Evolutionary conservation across 2,888 invertebrate genomes (phyloP), one percentile per base, ranked within the genome.

Genomic region (Drosophila neotestacea): DNA sequence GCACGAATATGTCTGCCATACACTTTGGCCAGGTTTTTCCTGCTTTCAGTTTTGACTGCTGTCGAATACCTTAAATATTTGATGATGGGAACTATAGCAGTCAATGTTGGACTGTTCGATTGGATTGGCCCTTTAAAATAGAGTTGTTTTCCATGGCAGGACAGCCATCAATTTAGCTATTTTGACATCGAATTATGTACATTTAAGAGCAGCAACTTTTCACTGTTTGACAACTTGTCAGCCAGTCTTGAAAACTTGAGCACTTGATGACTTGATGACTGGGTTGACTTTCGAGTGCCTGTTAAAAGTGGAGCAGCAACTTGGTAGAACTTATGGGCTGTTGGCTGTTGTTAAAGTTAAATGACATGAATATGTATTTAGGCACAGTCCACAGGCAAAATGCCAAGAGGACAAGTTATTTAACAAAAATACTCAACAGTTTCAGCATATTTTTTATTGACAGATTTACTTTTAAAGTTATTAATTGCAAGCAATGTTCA

Each of bases 121-220:
- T 34, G 22, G 46, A 69, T 62, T 55, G 66, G 62, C 51, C 39
- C 51, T 28, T 52, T 68, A 27, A 64, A 70, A 66, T 59, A 27
- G 48, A 75, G 52, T 48, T 62, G 61, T 68, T 77, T 66, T 27
- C 9, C 27, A 1, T 47, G n/a, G 10, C 50, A 52, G 55, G 27
- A 36, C 42, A 65, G 72, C 32, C 72, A 69, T 55, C 72, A 70
- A 81, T 86, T 84, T 65, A 52, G 76, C 71, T 76, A 84, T 76
- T 81, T 81, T 54, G 54, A 70, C 73, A 70, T 71, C 41, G 65
- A 87, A 87, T 87, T 82, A 87, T 82, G 85, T 82, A 78, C 82
- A 87, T 85, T 72, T 70, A 51, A 67, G 47, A 81, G 46, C 27
- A 59, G 59, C 36, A 77, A 75, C 60, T 72, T 72, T 60, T 36